Conservation (phyloP, 1,140 invertebrate species). For the Lucilia sericata region DNA sequence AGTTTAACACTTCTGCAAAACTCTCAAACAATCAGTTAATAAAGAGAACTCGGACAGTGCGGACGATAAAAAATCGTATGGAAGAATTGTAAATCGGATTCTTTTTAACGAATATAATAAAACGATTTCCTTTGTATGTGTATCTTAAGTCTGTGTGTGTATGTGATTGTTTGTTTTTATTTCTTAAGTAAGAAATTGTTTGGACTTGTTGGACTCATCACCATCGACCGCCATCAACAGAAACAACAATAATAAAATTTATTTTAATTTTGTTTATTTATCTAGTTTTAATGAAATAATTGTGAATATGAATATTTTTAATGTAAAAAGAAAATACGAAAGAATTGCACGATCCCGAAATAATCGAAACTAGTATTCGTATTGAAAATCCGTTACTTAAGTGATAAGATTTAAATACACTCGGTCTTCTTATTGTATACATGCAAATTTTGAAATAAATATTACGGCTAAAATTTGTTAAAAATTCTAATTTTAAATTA, state of each 20-base stretch:
- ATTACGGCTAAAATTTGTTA: too few relatives aligned
- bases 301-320: neutral
- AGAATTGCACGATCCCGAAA: neutral
- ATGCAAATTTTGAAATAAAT: too few relatives aligned
- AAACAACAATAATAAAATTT: neutral
- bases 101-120: neutral
- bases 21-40: slow-evolving; percentile 18
- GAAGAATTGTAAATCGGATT: neutral
- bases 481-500: neutral
- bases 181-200: neutral
- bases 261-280: slow-evolving; percentile 1
- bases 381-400: neutral
- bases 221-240: neutral
- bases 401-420: neutral
- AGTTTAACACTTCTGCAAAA: slow-evolving; percentile 23
- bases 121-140: neutral
- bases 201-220: neutral
- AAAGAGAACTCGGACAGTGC: slow-evolving; percentile 17
- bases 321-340: slow-evolving; percentile 2
- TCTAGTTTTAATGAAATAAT: slow-evolving; percentile 5
- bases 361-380: neutral
- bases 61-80: neutral
- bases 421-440: too few relatives aligned
- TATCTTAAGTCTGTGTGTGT: neutral
- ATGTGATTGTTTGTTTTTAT: neutral